These are phyloP conservation scores for Ctenomys sociabilis DNA, from an alignment of 2,113 vertebrate species.

Conservation along the genomic window DNA sequence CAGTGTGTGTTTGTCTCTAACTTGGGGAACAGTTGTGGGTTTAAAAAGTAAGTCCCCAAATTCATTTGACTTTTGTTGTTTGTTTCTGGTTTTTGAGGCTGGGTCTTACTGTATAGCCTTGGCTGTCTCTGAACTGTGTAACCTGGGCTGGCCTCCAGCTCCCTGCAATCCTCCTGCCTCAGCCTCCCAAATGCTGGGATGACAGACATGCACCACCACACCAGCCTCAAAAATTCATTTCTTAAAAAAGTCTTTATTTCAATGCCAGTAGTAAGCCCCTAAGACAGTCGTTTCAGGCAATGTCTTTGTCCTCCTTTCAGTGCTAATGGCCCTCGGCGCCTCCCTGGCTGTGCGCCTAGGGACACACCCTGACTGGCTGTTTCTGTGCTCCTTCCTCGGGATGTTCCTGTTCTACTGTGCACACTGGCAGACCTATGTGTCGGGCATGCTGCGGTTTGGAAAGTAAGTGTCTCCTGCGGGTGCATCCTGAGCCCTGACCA, in stretches of 20 bases:
- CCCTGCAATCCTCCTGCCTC: background rate
- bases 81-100: background rate
- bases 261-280: background rate
- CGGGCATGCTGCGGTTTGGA: slow-evolving; percentile 95
- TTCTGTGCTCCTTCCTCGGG: slow-evolving; percentile 96
- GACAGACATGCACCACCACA: background rate
- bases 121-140: background rate
- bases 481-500: background rate
- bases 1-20: background rate
- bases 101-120: background rate
- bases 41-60: background rate
- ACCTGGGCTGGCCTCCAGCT: background rate
- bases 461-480: slow-evolving; percentile 88
- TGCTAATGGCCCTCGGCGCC: slow-evolving; percentile 94
- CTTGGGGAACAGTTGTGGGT: background rate
- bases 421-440: slow-evolving; percentile 99
- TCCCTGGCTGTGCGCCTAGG: slow-evolving; percentile 93
- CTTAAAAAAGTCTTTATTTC: background rate
- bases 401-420: slow-evolving; percentile 99
- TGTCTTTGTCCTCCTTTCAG: slow-evolving; percentile 82
- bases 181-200: background rate
- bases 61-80: background rate
- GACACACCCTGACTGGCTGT: slow-evolving; percentile 92
- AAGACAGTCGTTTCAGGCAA: background rate
- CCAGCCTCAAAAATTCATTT: background rate